Evolutionary conservation across 2,888 invertebrate species (phyloP), one percentile per base, ranked within the genome.

Genomic region (Amiota mariae): DNA sequence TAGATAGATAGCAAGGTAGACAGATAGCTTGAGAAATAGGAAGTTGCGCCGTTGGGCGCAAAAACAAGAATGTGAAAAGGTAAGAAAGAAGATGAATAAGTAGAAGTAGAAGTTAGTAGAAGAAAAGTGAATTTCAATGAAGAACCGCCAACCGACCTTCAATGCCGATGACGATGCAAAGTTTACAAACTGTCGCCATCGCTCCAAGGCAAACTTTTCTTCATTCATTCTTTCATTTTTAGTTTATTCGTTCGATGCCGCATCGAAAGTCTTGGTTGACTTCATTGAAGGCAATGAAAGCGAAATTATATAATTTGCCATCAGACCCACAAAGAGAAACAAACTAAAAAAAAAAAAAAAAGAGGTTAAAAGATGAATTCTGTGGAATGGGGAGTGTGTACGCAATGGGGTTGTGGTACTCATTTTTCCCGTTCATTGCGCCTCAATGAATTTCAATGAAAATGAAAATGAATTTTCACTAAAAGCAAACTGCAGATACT

Each of bases 391-490:
- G 78, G 72, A n/a, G 54, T 51, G 54, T 51, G 47, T 66, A 10
- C 36, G 48, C 66, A n/a, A 47, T n/a, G n/a, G 12, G 57, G 73
- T n/a, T 47, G 78, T 74, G 78, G 71, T 79, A 79, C 78, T 76
- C 75, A 70, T 77, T 80, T 78, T 78, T 78, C 66, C 63, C 73
- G 75, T 76, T 81, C 78, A 76, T 76, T 82, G 79, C 85, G 84
- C 81, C 85, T 80, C 80, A 85, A 80, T 82, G 87, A 79, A 81
- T 80, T 82, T 82, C 84, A 84, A 87, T 82, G 85, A 84, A 85
- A 86, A 81, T 75, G 82, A 85, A 85, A 86, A 85, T 85, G 86
- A 86, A 86, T 87, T 85, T 84, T 78, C 76, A 85, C 83, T 84
- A 82, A 59, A 59, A 59, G 59, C 59, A 36, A 36, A 36, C 36